Evolutionary conservation across 2,797 vertebrate genomes (phyloP), one percentile per base, ranked within the genome.

Genomic region (Avahi laniger): DNA sequence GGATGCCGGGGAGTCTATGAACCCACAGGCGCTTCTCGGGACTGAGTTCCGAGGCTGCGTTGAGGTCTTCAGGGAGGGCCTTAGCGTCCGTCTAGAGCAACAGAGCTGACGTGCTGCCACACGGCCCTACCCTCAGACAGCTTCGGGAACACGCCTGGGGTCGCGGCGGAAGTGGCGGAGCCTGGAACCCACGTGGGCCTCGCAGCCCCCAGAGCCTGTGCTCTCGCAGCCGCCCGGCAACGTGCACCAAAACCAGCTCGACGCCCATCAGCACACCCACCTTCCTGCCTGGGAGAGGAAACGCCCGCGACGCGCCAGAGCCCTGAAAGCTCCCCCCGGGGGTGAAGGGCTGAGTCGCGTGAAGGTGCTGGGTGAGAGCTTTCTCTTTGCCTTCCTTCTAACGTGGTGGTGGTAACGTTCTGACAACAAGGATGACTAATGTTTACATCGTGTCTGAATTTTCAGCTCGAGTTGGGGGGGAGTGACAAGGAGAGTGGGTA

Each of bases 371-470:
- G 81, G 46, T 35, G 59, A 95, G 75, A 38, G 13, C 5, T 43
- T 20, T 63, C 46, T 72, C 28, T 65, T 11, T 46, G 5, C 54
- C 9, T 48, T 26, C 38, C 86, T 81, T 93, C 85, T 91, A 48
- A 94, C 91, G 97, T 94, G 95, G 97, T 59, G 67, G 26, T 54
- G 15, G 15, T 10, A 30, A 41, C 7, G 5, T 43, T 93, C 81
- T 94, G 76, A 95, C 69, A 43, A 73, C 83, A 48, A 89, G 80
- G 80, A 41, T 94, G 96, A 97, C 87, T 89, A 69, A 97, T 72
- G 79, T 86, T 95, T 35, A 80, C 4, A 48, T 35, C 33, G 17
- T 1, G n/a, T 81, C 80, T 94, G 76, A 94, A 78, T 75, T 76
- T 72, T 95, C 87, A 90, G 81, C 93, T 92, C 54, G 75, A 86